Evolutionary conservation across 2,113 vertebrate species (phyloP), one percentile per base, ranked within the genome.

Genomic region (Menidia beryllina): DNA sequence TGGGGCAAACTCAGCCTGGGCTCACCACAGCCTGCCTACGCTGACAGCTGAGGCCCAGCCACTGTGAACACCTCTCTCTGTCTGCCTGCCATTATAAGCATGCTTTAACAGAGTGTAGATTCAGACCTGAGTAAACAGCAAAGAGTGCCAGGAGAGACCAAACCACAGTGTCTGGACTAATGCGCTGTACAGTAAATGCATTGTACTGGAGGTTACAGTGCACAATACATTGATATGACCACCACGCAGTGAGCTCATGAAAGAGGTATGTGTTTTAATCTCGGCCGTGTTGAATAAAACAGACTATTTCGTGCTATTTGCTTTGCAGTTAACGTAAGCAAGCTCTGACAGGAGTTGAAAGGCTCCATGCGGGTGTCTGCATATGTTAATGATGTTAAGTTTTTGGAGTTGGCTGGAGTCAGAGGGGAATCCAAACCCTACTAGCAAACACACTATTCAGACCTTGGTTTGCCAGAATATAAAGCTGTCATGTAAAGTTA

Each of bases 1-100:
- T 27, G 63, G 60, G 61, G 62, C 73, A 83, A 48, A 65, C 30
- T 67, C 45, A 8, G 39, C 50, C 7, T 56, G 19, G 13, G 50
- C 56, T 66, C 69, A 54, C 67, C 41, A 12, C 66, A 64, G 71
- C 20, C 39, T 15, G 52, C 70, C 66, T 38, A 77, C 20, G 39
- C 52, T 68, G 69, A 75, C 49, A 64, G 59, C 51, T 68, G 51
- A 82, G 56, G 67, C 66, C 14, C n/a, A 43, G 20, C 55, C 8
- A 39, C 34, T 39, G 76, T 78, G 78, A 84, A 82, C 78, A 72
- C 68, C 58, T 76, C 65, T 78, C 61, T 80, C 50, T 86, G 81
- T 86, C 52, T 77, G 72, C 41, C 79, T 83, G 83, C 86, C 76
- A 85, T 77, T 61, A 74, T 58, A 82, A 83, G 83, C 77, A 83